Conservation (phyloP, 2,113 vertebrate species). For the Rhea americana region DNA sequence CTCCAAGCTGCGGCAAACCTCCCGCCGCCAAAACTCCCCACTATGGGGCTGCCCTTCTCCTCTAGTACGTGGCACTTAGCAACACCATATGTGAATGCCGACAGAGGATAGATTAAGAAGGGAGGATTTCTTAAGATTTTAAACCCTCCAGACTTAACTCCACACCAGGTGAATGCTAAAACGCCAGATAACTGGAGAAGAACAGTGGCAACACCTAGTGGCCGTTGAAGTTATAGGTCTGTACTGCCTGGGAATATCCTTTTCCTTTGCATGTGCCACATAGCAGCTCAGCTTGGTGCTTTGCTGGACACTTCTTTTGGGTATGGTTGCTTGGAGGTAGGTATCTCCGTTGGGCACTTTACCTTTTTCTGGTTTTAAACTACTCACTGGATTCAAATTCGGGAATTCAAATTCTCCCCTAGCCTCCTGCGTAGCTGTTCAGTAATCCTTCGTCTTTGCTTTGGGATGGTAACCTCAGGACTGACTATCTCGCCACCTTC, state of each 20-base stretch:
- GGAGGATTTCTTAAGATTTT: constrained; percentile 52
- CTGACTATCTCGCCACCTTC: not conserved
- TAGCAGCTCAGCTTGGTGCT: not conserved
- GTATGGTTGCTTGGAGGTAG: not conserved
- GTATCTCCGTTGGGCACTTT: not conserved
- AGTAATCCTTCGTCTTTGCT: not conserved
- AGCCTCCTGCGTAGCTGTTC: not conserved
- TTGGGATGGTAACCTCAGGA: not conserved
- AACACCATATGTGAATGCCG: not conserved
- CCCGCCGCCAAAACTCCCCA: not conserved
- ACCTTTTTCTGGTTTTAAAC: not conserved
- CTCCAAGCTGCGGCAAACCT: not conserved
- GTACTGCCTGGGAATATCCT: not conserved
- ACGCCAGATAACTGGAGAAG: not conserved
- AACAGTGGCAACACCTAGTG: constrained; percentile 64
- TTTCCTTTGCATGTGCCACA: not conserved
- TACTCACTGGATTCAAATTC: not conserved
- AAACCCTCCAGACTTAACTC: constrained; percentile 1
- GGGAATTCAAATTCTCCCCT: not conserved
- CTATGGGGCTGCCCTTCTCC: constrained; percentile 3
- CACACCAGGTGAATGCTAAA: not conserved
- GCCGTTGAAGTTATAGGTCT: not conserved
- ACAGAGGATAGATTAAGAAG: constrained; percentile 41
- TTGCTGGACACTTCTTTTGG: not conserved
- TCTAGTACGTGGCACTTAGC: not conserved